These are phyloP conservation scores for Xanthia togata DNA, from an alignment of 2,888 invertebrate species.

Conservation along the genomic window DNA sequence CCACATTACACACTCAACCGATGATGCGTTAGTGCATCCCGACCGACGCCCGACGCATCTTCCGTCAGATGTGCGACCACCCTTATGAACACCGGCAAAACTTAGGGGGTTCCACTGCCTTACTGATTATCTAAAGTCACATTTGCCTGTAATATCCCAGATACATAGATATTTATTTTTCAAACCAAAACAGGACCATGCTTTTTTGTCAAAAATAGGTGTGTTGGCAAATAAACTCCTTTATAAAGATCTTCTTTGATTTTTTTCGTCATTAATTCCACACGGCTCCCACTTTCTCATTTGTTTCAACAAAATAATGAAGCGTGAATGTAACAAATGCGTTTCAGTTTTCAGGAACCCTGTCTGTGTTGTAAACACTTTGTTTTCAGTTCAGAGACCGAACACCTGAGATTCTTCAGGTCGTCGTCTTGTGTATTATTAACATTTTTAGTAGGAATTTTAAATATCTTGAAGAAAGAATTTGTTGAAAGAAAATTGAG, in stretches of 20 bases:
- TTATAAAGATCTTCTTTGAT: slow-evolving; percentile 10
- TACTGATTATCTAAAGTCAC: background rate
- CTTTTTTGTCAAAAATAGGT: background rate
- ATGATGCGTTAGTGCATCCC: too few relatives aligned
- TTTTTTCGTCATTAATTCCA: slow-evolving; percentile 26
- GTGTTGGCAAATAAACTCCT: background rate
- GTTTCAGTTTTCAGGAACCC: slow-evolving; percentile 53
- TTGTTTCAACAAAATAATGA: slow-evolving; percentile 51
- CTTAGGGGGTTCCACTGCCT: background rate
- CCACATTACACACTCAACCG: too few relatives aligned
- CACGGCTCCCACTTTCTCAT: slow-evolving; percentile 36
- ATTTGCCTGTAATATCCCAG: background rate
- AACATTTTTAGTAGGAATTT: slow-evolving; percentile 20
- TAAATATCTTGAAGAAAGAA: slow-evolving; percentile 29
- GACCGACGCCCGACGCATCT: too few relatives aligned
- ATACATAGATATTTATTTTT: background rate
- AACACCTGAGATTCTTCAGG: slow-evolving; percentile 52
- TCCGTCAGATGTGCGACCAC: too few relatives aligned
- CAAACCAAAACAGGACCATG: background rate
- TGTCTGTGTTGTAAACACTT: slow-evolving; percentile 28
- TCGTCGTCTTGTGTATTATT: slow-evolving; percentile 38
- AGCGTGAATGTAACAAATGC: slow-evolving; percentile 55
- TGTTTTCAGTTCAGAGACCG: slow-evolving; percentile 49
- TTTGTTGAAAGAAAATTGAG: slow-evolving; percentile 9
- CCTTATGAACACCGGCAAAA: background rate